Evolutionary conservation across 2,797 vertebrate species (phyloP).

Genomic region (Buphagus erythrorhynchus): DNA sequence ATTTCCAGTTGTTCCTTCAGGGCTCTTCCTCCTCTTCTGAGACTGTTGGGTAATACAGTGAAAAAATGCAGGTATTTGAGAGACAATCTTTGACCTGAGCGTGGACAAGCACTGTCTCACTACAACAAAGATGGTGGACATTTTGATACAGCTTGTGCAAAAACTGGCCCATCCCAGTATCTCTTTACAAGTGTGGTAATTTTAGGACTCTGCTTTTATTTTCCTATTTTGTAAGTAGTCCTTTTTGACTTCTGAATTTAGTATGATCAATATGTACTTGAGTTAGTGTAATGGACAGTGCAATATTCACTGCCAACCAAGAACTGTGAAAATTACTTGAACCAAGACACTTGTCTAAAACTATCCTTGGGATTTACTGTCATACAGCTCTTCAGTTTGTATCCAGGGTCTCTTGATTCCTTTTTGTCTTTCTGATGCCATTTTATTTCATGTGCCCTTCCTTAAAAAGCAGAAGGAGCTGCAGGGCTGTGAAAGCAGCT

Average conservation of each 20-base stretch:
- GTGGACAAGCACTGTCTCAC: background rate
- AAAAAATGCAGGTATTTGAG: background rate
- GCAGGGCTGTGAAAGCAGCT: background rate
- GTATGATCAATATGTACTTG: rapidly evolving
- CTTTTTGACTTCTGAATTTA: background rate
- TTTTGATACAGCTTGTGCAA: background rate
- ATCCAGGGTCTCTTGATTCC: background rate
- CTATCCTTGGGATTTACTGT: background rate
- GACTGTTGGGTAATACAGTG: background rate
- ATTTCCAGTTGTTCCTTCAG: background rate
- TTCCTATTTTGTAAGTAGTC: background rate
- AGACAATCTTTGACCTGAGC: background rate
- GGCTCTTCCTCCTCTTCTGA: background rate
- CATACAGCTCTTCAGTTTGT: background rate
- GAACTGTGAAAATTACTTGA: background rate
- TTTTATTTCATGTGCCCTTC: background rate
- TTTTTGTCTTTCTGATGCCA: background rate
- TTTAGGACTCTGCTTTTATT: background rate
- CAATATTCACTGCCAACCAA: background rate
- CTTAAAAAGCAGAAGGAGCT: background rate
- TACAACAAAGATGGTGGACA: background rate
- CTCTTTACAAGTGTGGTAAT: background rate
- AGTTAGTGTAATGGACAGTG: background rate
- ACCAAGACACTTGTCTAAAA: background rate
- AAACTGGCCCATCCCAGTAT: rapidly evolving